These are phyloP conservation scores for Isoperla grammatica DNA, from an alignment of 2,888 invertebrate species.

Conservation along the genomic window DNA sequence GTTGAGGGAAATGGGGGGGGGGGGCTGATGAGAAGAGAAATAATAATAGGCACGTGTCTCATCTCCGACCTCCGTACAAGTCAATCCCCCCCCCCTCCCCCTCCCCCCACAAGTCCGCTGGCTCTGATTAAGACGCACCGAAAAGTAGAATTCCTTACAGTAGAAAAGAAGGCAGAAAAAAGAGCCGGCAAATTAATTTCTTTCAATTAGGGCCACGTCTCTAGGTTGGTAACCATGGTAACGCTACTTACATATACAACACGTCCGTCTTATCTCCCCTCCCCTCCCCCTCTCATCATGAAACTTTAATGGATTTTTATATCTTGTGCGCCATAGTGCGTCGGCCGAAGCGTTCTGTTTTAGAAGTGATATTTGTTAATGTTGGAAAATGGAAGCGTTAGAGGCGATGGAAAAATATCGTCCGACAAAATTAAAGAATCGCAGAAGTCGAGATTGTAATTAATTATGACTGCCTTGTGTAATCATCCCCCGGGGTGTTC, in stretches of 20 bases:
- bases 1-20: conserved; percentile 2
- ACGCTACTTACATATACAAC: conserved; percentile 19
- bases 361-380: no score
- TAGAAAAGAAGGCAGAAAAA: conserved; percentile 4
- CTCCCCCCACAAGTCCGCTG: conserved; percentile 3
- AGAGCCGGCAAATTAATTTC: conserved; percentile 29
- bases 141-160: conserved; percentile 16
- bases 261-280: conserved; percentile 12
- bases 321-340: conserved; percentile 8
- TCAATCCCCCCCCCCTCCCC: conserved; percentile 16
- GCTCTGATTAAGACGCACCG: conserved; percentile 12
- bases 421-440: conserved; percentile 17
- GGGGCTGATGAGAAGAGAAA: conserved; percentile 18
- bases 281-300: conserved; percentile 7
- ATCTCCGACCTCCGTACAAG: conserved; percentile 27
- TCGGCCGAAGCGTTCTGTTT: no score
- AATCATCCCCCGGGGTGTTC: conserved; percentile 17
- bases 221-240: conserved; percentile 13
- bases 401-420: neutral
- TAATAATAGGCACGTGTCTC: conserved; percentile 31
- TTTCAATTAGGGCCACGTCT: conserved; percentile 30
- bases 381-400: no score
- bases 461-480: conserved; percentile 5
- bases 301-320: conserved; percentile 26
- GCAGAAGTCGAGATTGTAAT: conserved; percentile 1